Conservation (phyloP, 2,797 vertebrate genomes). For the Vireo griseus region DNA sequence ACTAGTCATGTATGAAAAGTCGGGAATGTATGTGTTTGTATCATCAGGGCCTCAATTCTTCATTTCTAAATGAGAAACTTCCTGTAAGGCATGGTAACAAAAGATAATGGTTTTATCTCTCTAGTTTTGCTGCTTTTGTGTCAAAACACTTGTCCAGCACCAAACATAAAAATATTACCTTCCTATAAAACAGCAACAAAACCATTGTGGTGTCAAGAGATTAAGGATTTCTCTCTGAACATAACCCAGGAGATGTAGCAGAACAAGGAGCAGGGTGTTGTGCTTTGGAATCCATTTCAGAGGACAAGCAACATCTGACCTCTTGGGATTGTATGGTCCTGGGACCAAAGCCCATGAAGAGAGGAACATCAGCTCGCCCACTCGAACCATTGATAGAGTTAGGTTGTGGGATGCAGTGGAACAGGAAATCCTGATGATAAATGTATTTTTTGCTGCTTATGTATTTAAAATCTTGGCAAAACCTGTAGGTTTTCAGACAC, state of each 20-base stretch:
- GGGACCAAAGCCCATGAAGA: background rate
- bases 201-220: background rate
- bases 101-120: background rate
- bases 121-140: background rate
- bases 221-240: background rate
- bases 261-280: background rate
- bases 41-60: background rate
- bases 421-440: background rate
- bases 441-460: background rate
- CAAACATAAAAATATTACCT: background rate
- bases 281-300: background rate
- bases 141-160: background rate
- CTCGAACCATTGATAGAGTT: fast-evolving
- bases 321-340: background rate
- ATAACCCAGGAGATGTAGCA: background rate
- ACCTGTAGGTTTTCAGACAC: background rate
- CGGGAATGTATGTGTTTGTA: background rate
- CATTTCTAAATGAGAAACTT: background rate
- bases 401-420: background rate
- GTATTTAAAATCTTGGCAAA: background rate
- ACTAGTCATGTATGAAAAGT: background rate
- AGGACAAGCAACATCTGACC: background rate
- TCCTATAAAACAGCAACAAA: background rate
- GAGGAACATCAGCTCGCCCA: background rate
- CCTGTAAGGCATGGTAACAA: background rate